Evolutionary conservation across 53 echinoderm and acorn worm genomes (phyloP), one percentile per base, ranked within the genome.

Genomic region (Echinometra lucunter): DNA sequence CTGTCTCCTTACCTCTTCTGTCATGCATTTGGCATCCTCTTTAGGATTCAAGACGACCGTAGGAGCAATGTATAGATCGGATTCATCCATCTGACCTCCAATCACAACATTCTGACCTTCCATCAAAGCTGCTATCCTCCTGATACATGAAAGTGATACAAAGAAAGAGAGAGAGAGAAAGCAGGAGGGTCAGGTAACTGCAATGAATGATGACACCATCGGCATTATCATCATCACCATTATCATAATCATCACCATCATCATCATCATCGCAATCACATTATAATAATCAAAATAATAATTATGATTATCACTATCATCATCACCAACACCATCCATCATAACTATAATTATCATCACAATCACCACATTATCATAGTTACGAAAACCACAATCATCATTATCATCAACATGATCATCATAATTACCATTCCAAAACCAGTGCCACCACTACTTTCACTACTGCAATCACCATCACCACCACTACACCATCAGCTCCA

Each of bases 1-100:
- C n/a, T n/a, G n/a, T n/a, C n/a, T 25, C 21, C 58, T 8, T 89
- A 92, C 92, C 92, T 92, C 92, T 11, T 92, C 92, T 16, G 92
- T 92, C 92, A 92, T 92, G 18, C 74, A 72, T 35, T 92, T 72
- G n/a, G 53, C 92, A 1, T 49, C 75, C 27, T 34, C 47, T 1
- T 27, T 45, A 1, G 92, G 75, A 35, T 92, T 92, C 28, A 92
- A 27, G 21, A 98, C 49, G 0, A 98, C 91, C 4, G 98, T 97
- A 2, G 98, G 98, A 32, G 95, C 96, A 25, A 98, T 95, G 92
- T 97, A 98, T 2, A 85, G 95, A 55, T 97, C 95, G 8, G 94
- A 82, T 8, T 66, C 92, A 91, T 96, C 97, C 17, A 88, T 93
- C 40, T 95, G 49, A 6, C 97, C 98, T 17, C 98, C 97, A 27